These are phyloP conservation scores for Venustoraphidia nigricollis DNA, from an alignment of 2,888 invertebrate species.

Conservation along the genomic window DNA sequence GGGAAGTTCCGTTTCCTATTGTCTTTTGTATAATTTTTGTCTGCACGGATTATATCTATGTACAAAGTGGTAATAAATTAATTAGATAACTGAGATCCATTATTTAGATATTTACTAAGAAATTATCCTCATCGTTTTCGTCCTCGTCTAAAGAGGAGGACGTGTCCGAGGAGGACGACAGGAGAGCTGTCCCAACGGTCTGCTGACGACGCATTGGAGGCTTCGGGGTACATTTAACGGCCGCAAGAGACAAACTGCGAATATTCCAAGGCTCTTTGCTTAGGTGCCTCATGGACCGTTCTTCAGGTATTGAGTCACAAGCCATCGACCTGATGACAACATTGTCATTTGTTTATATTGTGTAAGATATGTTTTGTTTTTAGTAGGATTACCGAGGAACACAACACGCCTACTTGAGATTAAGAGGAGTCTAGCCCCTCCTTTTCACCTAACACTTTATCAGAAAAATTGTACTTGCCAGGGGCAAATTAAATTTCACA, in stretches of 20 bases:
- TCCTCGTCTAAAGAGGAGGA: conserved; percentile 28
- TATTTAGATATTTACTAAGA: conserved; percentile 4
- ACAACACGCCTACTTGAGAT: no score
- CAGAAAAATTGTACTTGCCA: no score
- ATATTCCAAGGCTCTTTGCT: conserved; percentile 18
- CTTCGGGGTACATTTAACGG: conserved; percentile 34
- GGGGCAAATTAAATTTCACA: no score
- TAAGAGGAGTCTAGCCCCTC: no score
- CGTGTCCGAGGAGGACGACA: conserved; percentile 47
- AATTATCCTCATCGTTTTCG: conserved; percentile 22
- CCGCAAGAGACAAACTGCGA: conserved; percentile 16
- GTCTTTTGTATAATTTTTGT: no score
- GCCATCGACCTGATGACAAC: conserved; percentile 32
- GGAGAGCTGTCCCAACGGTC: conserved; percentile 42
- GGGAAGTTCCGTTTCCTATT: no score
- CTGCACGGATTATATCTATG: no score
- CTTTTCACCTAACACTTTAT: no score
- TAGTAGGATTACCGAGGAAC: no score
- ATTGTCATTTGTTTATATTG: no score
- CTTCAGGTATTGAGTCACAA: conserved; percentile 57
- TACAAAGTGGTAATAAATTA: no score
- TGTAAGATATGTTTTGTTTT: no score
- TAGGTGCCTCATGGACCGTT: conserved; percentile 26
- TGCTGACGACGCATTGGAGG: conserved; percentile 44
- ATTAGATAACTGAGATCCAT: neutral